Base-by-base conservation (phyloP, 1,140 invertebrate species). In the Trachelipus rathkii region DNA sequence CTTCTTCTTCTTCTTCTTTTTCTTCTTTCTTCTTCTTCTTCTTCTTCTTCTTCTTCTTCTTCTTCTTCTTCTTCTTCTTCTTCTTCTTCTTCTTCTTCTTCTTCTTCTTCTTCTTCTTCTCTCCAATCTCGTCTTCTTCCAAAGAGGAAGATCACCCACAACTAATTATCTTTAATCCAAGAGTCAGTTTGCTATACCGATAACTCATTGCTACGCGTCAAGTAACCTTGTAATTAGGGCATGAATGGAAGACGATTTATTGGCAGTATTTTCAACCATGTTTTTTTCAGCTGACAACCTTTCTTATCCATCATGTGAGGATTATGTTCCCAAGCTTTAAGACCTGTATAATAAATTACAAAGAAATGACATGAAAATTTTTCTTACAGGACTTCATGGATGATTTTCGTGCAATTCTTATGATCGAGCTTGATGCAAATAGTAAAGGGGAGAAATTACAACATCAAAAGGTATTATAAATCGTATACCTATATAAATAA, bases 221-320 rank as follows among this genome's bases (percentile, higher is more conserved):
- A 60, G 11, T 60, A 60, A 60, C 50, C 50, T 60, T 60, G 50
- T 60, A 60, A 60, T 60, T 60, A 60, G 50, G 50, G 50, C 50
- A 60, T 60, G 11, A 60, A 60, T 60, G 50, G 50, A 13, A 19
- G 19, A 60, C 50, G 50, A 60, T 60, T 60, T 60, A 60, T 60
- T 60, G 50, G 50, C 50, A 60, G 50, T 60, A 60, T 60, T 60
- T 60, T 60, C 50, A 60, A 19, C 50, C 19, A 33, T 33, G 33
- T 33, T 13, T 19, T 60, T 60, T 60, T 19, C 11, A 19, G 11
- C 50, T 60, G 50, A 60, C 50, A 60, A 60, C 19, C 50, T 60
- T 19, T 60, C 50, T 60, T 60, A 60, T 60, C 50, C 50, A 60
- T 60, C 50, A 60, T 60, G 19, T 13, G 8, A 15, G 50, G 50